Conservation (phyloP, 2,888 invertebrate species). For the Hofmannophila pseudospretella region DNA sequence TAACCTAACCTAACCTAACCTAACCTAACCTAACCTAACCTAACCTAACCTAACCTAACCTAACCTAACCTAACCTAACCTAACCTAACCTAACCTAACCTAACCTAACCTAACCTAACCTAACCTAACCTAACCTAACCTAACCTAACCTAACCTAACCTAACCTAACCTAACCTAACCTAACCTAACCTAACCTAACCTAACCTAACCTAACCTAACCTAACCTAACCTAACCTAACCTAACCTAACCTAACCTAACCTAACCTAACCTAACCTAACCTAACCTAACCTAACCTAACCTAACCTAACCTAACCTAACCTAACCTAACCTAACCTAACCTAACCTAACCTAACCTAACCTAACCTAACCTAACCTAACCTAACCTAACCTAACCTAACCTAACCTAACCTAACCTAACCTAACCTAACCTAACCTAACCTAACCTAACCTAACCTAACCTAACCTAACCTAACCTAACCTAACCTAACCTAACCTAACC, state of each 20-base stretch:
- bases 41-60: conserved; percentile 19
- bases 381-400: conserved; percentile 9
- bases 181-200: conserved; percentile 11
- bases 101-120: conserved; percentile 15
- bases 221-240: conserved; percentile 10
- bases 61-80: conserved; percentile 18
- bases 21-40: conserved; percentile 18
- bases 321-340: conserved; percentile 12
- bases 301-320: neutral
- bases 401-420: conserved; percentile 14
- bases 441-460: conserved; percentile 19
- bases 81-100: conserved; percentile 17
- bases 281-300: conserved; percentile 6
- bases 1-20: conserved; percentile 13
- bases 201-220: conserved; percentile 11
- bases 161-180: conserved; percentile 14
- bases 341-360: conserved; percentile 12
- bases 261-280: conserved; percentile 13
- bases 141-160: conserved; percentile 15
- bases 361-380: conserved; percentile 10
- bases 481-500: conserved; percentile 18
- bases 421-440: conserved; percentile 19
- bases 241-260: conserved; percentile 13
- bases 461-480: conserved; percentile 18
- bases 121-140: conserved; percentile 14